Evolutionary conservation across 2,888 invertebrate species (phyloP), one percentile per base, ranked within the genome.

Genomic region (Scaptomyza reducta): DNA sequence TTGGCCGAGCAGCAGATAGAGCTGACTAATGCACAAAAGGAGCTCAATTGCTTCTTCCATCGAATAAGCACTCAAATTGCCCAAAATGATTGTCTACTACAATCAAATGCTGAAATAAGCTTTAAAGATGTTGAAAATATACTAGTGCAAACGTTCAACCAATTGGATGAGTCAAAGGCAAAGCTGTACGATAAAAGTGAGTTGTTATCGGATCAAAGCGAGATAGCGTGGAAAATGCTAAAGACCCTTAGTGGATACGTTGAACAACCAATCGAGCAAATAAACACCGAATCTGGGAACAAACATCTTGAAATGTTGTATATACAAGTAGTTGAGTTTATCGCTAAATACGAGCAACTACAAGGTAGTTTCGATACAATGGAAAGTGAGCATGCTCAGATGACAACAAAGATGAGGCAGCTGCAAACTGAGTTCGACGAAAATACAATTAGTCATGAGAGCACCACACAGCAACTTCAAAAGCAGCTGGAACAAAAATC

Each of bases 91-190:
- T 4, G 3, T 31, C 11, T 7, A 41, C 13, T 16, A 2, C 31
- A 9, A 3, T 6, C 1, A 40, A 44, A 35, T 16, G 6, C 7
- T 11, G 5, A 31, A 9, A 29, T 16, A 6, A 6, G 18, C 11
- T 6, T 89, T 11, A 74, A 81, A 33, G 55, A 74, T 6, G 64
- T 75, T 6, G 80, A 79, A 29, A 83, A 84, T n/a, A 56, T 68
- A 45, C 9, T 69, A 2, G 18, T 75, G 1, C 4, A 13, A 3
- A 69, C 63, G 5, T 16, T 75, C 3, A 29, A 42, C 0, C 60
- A 73, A 16, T 10, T 59, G 0, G 53, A 79, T 14, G 44, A 74
- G 5, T 22, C 22, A 2, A 35, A 44, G 4, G 13, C 9, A 0
- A 13, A 62, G n/a, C n/a, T 18, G 7, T 10, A 10, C 9, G 33